A percentile compares a stretch with the other conserved stretches of the same genome.
These are phyloP conservation scores for Sebastes taczanowskii DNA, from an alignment of 2,797 vertebrate species.

Conservation along the genomic window DNA sequence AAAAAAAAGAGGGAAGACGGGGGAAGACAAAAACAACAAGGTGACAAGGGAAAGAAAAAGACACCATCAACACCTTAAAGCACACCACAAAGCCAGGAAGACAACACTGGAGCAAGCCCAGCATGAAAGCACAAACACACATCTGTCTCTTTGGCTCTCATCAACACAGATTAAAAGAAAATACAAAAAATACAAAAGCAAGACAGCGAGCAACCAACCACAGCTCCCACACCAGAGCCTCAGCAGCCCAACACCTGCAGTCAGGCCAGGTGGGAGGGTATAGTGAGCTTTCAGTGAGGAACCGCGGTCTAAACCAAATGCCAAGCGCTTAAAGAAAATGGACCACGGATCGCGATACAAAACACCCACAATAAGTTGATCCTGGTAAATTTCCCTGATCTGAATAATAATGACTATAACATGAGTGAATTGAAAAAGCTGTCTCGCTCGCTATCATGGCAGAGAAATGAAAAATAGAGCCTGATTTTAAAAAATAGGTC, in stretches of 20 bases:
- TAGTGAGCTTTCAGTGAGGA: slow-evolving; percentile 33
- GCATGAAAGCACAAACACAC: slow-evolving; percentile 53
- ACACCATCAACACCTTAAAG: slow-evolving; percentile 85
- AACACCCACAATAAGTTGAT: too few relatives aligned
- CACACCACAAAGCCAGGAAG: slow-evolving; percentile 81
- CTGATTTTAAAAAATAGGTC: too few relatives aligned
- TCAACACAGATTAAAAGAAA: slow-evolving; percentile 16
- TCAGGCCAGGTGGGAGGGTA: slow-evolving; percentile 26
- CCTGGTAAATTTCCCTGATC: too few relatives aligned
- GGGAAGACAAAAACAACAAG: slow-evolving; percentile 64
- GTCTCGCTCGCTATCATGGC: too few relatives aligned
- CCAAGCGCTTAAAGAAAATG: not conserved
- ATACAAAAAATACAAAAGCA: slow-evolving; percentile 8
- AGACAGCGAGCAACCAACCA: slow-evolving; percentile 27
- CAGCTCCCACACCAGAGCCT: slow-evolving; percentile 18
- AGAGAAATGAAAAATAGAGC: too few relatives aligned
- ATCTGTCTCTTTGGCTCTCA: slow-evolving; percentile 10
- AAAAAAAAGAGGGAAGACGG: slow-evolving; percentile 6
- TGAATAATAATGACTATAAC: too few relatives aligned
- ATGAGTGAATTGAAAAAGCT: too few relatives aligned
- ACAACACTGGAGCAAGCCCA: slow-evolving; percentile 73
- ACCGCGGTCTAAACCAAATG: slow-evolving; percentile 4
- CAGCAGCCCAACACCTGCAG: slow-evolving; percentile 32
- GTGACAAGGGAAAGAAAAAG: slow-evolving; percentile 84
- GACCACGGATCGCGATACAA: fast-evolving